These are phyloP conservation scores for Trididemnum nubilum DNA, from an alignment of 23 tunicate genomes.

Conservation along the genomic window DNA sequence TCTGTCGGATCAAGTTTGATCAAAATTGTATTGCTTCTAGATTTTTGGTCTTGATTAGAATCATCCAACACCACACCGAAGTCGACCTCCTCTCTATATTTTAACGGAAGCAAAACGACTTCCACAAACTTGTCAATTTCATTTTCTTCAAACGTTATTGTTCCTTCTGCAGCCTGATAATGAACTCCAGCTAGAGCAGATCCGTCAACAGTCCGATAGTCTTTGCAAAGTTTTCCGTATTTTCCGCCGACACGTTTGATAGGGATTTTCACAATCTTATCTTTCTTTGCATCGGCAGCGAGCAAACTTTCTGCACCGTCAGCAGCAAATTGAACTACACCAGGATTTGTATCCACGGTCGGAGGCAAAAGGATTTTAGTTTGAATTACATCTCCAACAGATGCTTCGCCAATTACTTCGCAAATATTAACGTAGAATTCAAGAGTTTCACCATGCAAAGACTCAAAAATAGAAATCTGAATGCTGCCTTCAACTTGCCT, in stretches of 20 bases:
- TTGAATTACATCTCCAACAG: background rate
- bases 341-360: constrained; percentile 20
- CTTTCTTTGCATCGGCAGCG: background rate
- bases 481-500: background rate
- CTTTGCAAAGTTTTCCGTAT: constrained; percentile 54
- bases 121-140: constrained; percentile 35
- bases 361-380: background rate
- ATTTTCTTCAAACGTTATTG: constrained; percentile 31
- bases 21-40: background rate
- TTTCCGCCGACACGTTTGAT: constrained; percentile 53
- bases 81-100: constrained; percentile 19
- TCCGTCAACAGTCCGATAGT: constrained; percentile 68
- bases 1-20: constrained; percentile 43
- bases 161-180: constrained; percentile 27
- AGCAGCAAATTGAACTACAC: background rate
- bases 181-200: constrained; percentile 68
- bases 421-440: constrained; percentile 48
- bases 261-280: constrained; percentile 15
- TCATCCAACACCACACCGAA: constrained; percentile 12
- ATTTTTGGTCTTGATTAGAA: background rate
- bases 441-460: background rate
- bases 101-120: constrained; percentile 21
- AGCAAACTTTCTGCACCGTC: background rate
- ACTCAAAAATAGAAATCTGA: background rate
- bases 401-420: constrained; percentile 21